Evolutionary conservation across 1,140 invertebrate genomes (phyloP), one percentile per base, ranked within the genome.

Genomic region (Tetragnatha versicolor): DNA sequence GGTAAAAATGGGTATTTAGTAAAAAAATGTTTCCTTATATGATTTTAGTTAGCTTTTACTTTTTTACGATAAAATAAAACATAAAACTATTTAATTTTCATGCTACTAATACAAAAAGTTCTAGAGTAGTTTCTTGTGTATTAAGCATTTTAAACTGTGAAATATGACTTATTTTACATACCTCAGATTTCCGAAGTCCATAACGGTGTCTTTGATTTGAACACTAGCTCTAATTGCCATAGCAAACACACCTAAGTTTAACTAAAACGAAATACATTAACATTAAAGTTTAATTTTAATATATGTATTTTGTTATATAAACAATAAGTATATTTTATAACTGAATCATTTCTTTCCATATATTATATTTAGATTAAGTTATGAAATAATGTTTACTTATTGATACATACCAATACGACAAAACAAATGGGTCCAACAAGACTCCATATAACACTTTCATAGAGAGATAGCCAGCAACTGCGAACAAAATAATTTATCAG

Each of bases 391-490:
- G n/a, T 3, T n/a, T 3, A 45, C 2, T 14, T 7, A n/a, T n/a
- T 20, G 37, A 17, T 61, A 81, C 93, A 93, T 0, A 92, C 88
- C n/a, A 91, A 84, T 0, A 94, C 91, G 79, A 93, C 89, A 39
- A 91, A 86, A 55, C 91, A 92, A 14, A 94, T 91, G 2, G 95
- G 95, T 9, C 93, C 93, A 81, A 97, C 93, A 69, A 97, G 88
- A 85, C 93, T 92, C 95, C 95, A 97, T 7, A 96, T 92, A 12
- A 96, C 92, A 27, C 91, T 92, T 84, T 97, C 94, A 84, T 96
- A 95, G 10, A 96, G 90, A 0, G 93, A 94, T n/a, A 98, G 88
- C 95, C 95, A 98, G 84, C 95, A 98, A 84, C 94, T 96, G 84
- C 49, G 88, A 88, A 80, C 66, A 75, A 75, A 82, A 27, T 17